Evolutionary conservation across 2,797 vertebrate genomes (phyloP).

Genomic region (Anas bahamensis): DNA sequence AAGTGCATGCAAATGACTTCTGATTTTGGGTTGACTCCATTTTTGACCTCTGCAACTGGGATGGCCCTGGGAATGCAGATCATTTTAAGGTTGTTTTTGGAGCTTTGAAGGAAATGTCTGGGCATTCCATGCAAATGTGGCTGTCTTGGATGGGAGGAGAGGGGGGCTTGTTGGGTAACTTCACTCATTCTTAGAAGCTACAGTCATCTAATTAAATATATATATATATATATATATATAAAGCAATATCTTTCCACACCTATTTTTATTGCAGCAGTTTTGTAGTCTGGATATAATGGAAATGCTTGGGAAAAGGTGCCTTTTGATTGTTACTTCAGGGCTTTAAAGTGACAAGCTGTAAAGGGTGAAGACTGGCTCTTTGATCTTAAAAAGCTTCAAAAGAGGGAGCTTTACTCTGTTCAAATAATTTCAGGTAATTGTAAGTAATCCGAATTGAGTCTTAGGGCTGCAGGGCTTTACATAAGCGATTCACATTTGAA

Average conservation of each 20-base stretch:
- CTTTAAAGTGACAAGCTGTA: constrained; percentile 48
- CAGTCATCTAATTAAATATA: not conserved
- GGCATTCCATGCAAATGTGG: not conserved
- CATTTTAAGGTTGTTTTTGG: not conserved
- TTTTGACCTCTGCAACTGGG: not conserved
- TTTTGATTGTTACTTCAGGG: constrained; percentile 55
- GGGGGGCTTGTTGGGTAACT: not conserved
- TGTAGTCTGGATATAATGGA: not conserved
- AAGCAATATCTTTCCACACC: not conserved
- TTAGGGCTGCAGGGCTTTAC: constrained; percentile 40
- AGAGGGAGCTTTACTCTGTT: constrained; percentile 42
- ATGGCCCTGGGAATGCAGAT: not conserved
- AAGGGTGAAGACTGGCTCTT: constrained; percentile 48
- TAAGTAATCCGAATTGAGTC: constrained; percentile 65
- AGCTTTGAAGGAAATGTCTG: not conserved
- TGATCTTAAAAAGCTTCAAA: constrained; percentile 72
- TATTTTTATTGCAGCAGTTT: not conserved
- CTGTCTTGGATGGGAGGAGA: not conserved
- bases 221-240: no score
- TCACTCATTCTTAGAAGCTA: not conserved
- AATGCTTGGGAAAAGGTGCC: not conserved
- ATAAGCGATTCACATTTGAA: constrained; percentile 40
- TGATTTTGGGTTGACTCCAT: not conserved
- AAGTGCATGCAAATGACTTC: not conserved
- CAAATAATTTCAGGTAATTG: constrained; percentile 62